phyloP scores from a whole-genome alignment of 2,888 invertebrate genomes.

The Acanthosoma haemorrhoidale region DNA sequence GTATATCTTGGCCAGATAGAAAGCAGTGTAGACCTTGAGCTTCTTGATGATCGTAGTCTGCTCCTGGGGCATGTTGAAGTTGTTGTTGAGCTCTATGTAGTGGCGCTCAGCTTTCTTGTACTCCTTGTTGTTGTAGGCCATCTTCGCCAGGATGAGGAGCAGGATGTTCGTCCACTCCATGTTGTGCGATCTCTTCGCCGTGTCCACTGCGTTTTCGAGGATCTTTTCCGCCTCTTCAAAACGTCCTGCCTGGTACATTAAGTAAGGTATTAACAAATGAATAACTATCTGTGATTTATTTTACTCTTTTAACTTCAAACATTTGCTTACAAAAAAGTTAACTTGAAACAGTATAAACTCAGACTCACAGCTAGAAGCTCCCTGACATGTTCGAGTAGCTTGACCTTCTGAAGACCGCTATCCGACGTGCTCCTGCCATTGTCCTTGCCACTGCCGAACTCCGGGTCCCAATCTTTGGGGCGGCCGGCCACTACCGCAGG shows the following conservation, averaged over 20 bases:
- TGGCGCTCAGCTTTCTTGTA: not conserved
- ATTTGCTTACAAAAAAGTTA: too few species aligned
- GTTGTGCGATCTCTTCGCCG: not conserved
- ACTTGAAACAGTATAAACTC: not conserved
- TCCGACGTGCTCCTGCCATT: not conserved
- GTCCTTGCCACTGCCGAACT: not conserved
- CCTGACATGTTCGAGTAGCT: not conserved
- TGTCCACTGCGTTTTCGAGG: not conserved
- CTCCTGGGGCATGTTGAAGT: constrained; percentile 1
- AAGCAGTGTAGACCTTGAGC: not conserved
- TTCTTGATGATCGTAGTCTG: not conserved
- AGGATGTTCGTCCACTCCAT: not conserved
- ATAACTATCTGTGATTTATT: too few species aligned
- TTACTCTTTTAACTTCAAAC: too few species aligned
- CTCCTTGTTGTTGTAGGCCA: not conserved
- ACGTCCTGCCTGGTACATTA: not conserved
- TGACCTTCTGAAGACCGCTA: not conserved
- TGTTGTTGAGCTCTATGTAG: not conserved
- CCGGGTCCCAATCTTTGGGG: not conserved
- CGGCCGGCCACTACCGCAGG: not conserved
- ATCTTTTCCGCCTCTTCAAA: not conserved
- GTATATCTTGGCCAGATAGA: not conserved
- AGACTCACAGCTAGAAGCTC: not conserved
- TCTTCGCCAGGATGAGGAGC: not conserved
- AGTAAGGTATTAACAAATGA: too few species aligned